Evolutionary conservation across 2,113 vertebrate species (phyloP), one percentile per base, ranked within the genome.

Genomic region (Loxodonta africana): DNA sequence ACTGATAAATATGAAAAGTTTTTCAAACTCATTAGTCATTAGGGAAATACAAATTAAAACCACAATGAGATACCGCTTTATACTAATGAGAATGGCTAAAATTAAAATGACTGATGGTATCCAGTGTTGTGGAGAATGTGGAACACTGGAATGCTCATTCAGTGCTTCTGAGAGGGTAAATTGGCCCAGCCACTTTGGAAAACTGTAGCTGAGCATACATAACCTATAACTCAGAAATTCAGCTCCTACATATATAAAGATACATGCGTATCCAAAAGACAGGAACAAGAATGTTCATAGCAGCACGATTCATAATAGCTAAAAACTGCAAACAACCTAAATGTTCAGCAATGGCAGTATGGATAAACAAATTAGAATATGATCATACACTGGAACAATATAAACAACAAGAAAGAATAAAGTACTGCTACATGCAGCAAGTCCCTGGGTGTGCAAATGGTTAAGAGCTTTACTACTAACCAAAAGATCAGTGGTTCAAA

Each of bases 11-110:
- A 41, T 44, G 28, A 96, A 48, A 96, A 48, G 1, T 25, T 69
- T 88, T 76, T 83, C 48, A 81, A 80, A 83, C 41, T 96, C 91
- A 93, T 94, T 83, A 97, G 94, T 96, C 89, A 97, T 93, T 51
- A 83, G 63, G 76, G 57, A 97, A 95, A 88, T 46, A 33, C 48
- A 94, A 12, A 95, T 48, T 76, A 84, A 95, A 95, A 91, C 91
- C 71, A 95, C 95, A 92, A 46, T 77, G 95, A 93, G 82, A 84
- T 67, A 48, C 37, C 33, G 51, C 44, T 95, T 71, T 83, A 69
- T n/a, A 76, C 62, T 48, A 92, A 67, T n/a, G 48, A 95, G n/a
- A 90, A 88, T 33, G 60, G 81, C 65, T 77, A 81, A 90, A 87
- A 80, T 92, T 26, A 77, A 92, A 84, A 76, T 76, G 8, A 69